A percentile compares a stretch with the other conserved stretches of the same genome.
Evolutionary conservation across 1,140 invertebrate genomes (phyloP).

Genomic region (Heterodera schachtii): DNA sequence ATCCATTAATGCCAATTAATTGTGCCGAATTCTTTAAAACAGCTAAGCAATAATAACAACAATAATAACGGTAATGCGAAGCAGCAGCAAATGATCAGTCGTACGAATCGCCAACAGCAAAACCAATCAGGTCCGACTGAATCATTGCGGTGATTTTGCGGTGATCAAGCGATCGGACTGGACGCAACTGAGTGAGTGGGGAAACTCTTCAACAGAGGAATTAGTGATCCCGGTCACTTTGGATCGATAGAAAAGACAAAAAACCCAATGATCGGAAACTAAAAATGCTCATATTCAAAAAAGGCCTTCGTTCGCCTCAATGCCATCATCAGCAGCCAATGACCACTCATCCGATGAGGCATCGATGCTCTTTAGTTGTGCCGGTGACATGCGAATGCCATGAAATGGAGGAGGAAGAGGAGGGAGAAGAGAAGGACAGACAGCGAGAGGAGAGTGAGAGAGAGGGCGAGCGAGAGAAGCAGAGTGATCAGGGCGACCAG

Average conservation of each 20-base stretch:
- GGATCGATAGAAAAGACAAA: no score
- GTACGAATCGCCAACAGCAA: background rate
- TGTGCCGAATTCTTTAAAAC: no score
- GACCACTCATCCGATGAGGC: background rate
- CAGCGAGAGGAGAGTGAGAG: background rate
- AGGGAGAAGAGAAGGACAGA: background rate
- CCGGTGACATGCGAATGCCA: constrained; percentile 21
- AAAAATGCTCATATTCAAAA: background rate
- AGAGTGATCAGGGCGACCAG: background rate
- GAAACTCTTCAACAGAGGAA: no score
- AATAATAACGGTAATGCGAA: background rate
- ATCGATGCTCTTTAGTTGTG: constrained; percentile 26
- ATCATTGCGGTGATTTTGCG: constrained; percentile 18
- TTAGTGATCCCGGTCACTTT: no score
- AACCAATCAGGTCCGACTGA: constrained; percentile 6
- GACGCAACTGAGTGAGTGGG: constrained; percentile 5
- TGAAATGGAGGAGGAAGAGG: constrained; percentile 14
- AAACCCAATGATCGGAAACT: no score
- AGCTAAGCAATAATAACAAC: no score
- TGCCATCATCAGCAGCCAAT: background rate
- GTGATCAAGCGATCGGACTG: constrained; percentile 10
- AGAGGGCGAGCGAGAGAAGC: background rate
- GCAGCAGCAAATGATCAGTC: background rate
- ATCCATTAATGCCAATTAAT: no score
- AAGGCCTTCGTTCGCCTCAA: background rate